Base-by-base conservation (phyloP, 2,888 invertebrate genomes). In the Teleogryllus oceanicus region DNA sequence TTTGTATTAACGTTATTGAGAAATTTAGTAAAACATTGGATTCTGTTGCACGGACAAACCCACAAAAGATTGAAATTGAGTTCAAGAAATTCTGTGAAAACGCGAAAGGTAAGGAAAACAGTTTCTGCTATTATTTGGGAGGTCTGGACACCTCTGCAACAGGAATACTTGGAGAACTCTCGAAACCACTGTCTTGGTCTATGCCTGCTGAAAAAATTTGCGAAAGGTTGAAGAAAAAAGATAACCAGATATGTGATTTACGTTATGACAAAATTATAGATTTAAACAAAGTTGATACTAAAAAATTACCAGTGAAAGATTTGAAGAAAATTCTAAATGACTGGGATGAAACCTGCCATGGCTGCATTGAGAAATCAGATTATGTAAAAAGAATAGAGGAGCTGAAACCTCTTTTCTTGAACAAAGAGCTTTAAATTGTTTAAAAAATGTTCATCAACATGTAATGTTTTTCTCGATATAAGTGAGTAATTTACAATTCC, bases 81-180 rank as follows among this genome's bases (percentile, higher is more conserved):
- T 62, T 62, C 62, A 62, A 62, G 16, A 62, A 11, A n/a, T 62
- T 62, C 62, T 62, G 62, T n/a, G 5, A 3, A 62, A n/a, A n/a
- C 13, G 5, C n/a, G 12, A 62, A 62, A 62, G 62, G 62, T 13
- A 62, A 12, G 11, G 62, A 62, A n/a, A 62, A 11, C 62, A 62
- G 62, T 4, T 62, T 62, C n/a, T 99, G 99, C 88, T 99, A 99
- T 88, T 99, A 98, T 87, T 89, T 99, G 83, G 99, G 99, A 18
- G 99, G 98, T 10, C 88, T 97, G 62, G 96, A 96, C 87, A 97
- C 97, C 85, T 98, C 98, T 3, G 99, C 99, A 0, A 99, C 99
- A 81, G 97, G 98, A 81, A 99, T 97, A 84, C 89, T 99, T 80
- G 94, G 95, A 78, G 98, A 98, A 88, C 89, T 99, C 84, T 95